Percentiles rank a stretch among this genome's conserved stretches.
Conservation (phyloP, 2,113 vertebrate species). For the Puntigrus tetrazona region DNA sequence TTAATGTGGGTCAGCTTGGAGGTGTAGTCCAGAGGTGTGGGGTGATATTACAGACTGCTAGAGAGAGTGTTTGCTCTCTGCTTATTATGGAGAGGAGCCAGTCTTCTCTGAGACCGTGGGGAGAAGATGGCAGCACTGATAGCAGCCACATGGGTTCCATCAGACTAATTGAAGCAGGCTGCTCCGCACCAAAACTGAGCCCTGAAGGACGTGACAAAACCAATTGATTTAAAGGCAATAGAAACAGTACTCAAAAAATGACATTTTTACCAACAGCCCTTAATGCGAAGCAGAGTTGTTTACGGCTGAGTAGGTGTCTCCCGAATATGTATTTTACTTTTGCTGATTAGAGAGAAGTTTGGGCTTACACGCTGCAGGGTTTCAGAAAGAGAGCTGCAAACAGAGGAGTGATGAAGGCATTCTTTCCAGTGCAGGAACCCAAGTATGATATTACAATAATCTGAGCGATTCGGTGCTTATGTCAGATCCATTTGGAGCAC, state of each 20-base stretch:
- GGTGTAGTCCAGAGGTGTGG: slow-evolving; percentile 56
- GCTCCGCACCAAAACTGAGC: slow-evolving; percentile 52
- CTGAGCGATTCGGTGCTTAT: slow-evolving; percentile 3
- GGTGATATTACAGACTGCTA: slow-evolving; percentile 54
- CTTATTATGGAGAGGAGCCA: slow-evolving; percentile 63
- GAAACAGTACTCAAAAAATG: slow-evolving; percentile 59
- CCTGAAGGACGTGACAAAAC: slow-evolving; percentile 66
- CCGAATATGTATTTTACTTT: slow-evolving; percentile 47
- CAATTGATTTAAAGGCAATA: slow-evolving; percentile 63
- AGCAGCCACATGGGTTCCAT: slow-evolving; percentile 67
- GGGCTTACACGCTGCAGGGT: slow-evolving; percentile 34
- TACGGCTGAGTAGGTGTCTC: slow-evolving; percentile 54
- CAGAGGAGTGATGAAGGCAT: slow-evolving; percentile 43
- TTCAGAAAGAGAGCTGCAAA: slow-evolving; percentile 40
- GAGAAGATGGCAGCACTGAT: slow-evolving; percentile 65
- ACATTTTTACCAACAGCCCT: slow-evolving; percentile 58
- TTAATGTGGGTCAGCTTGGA: slow-evolving; percentile 55
- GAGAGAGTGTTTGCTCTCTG: slow-evolving; percentile 58
- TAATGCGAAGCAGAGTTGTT: slow-evolving; percentile 61
- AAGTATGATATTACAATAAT: slow-evolving; percentile 48
- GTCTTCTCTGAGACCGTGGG: slow-evolving; percentile 57
- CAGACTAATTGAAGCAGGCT: slow-evolving; percentile 70
- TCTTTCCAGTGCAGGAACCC: slow-evolving; percentile 39
- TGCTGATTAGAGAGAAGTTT: slow-evolving; percentile 50
- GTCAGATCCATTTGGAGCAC: slow-evolving; percentile 27